These are phyloP conservation scores for Poecilia picta DNA, from an alignment of 2,797 vertebrate species.

Conservation along the genomic window DNA sequence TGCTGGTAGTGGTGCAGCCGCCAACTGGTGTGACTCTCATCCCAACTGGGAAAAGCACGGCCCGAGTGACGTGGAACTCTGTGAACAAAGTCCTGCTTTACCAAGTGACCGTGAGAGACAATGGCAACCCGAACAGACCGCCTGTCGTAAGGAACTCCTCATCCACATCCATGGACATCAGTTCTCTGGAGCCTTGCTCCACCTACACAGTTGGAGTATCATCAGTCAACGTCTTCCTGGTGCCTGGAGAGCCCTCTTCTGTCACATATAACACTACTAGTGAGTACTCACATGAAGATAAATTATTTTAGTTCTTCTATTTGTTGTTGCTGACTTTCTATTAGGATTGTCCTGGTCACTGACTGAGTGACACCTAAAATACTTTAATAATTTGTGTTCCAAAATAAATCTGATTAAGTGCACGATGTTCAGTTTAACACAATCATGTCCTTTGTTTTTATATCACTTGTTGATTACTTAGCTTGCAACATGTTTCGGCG, in stretches of 20 bases:
- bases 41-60: slow-evolving; percentile 52
- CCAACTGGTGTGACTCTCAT: slow-evolving; percentile 61
- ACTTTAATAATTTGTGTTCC: not conserved
- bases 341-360: not conserved
- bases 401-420: not conserved
- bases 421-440: not conserved
- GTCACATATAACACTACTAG: slow-evolving; percentile 65
- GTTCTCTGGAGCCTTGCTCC: slow-evolving; percentile 77
- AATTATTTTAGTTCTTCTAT: not conserved
- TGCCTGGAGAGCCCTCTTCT: slow-evolving; percentile 74
- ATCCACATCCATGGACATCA: slow-evolving; percentile 52
- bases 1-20: slow-evolving; percentile 79
- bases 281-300: slow-evolving; percentile 65
- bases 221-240: slow-evolving; percentile 75
- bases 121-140: slow-evolving; percentile 14
- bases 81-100: slow-evolving; percentile 76
- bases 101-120: slow-evolving; percentile 68
- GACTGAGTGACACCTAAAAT: not conserved
- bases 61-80: slow-evolving; percentile 66
- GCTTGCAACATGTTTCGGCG: not conserved
- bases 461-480: not conserved
- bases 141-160: slow-evolving; percentile 53
- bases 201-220: slow-evolving; percentile 80
- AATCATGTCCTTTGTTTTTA: not conserved
- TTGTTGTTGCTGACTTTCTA: slow-evolving; percentile 1